phyloP scores from a whole-genome alignment of 2,113 vertebrate species.

The Stegostoma tigrinum region DNA sequence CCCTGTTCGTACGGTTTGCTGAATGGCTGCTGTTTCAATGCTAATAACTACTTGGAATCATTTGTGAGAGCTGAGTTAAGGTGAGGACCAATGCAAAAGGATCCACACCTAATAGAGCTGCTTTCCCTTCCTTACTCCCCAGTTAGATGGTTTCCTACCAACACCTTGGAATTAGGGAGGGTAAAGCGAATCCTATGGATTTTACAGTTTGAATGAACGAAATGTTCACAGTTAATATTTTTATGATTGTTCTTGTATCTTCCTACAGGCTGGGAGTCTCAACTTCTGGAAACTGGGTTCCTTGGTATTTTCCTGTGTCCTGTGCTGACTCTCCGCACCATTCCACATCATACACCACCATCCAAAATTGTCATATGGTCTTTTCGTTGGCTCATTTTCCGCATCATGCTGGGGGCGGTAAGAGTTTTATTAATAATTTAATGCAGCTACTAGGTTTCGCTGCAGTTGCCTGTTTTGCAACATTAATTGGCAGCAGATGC shows the following conservation, averaged over 20 bases:
- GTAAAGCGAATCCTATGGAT: background rate
- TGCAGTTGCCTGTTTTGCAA: background rate
- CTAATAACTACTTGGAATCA: background rate
- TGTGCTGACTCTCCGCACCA: slow-evolving; percentile 66
- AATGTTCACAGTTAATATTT: background rate
- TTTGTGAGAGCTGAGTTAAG: background rate
- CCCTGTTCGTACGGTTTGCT: background rate
- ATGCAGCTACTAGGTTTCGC: background rate
- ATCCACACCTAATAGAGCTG: background rate
- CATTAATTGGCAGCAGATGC: background rate
- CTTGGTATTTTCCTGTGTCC: slow-evolving; percentile 87
- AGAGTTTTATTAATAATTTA: slow-evolving; percentile 48
- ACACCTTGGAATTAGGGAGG: background rate
- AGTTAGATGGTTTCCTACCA: background rate
- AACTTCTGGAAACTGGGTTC: slow-evolving; percentile 88
- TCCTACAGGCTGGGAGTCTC: slow-evolving; percentile 84
- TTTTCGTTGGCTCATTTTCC: slow-evolving; percentile 95
- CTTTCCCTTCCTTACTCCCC: background rate
- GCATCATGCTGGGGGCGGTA: slow-evolving; percentile 96
- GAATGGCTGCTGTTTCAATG: background rate
- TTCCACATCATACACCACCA: slow-evolving; percentile 64
- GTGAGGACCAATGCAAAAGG: background rate
- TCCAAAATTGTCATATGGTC: slow-evolving; percentile 75
- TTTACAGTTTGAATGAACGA: background rate
- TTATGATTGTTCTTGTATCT: background rate